Conservation (phyloP, 2,113 vertebrate species). For the Osmerus mordax region DNA sequence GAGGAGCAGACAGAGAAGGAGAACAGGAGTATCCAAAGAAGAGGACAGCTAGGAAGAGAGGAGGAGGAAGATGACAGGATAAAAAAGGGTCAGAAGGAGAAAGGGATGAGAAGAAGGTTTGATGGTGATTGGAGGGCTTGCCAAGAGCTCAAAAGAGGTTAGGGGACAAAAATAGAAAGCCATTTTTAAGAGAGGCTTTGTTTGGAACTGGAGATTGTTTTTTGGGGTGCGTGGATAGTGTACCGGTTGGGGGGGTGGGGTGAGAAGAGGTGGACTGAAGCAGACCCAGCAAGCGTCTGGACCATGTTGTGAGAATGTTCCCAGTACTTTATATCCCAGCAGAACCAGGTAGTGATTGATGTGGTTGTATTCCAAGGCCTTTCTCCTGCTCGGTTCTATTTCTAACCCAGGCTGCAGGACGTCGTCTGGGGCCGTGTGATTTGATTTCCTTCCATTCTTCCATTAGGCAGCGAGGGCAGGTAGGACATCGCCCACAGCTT, state of each 20-base stretch:
- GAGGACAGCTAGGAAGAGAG: background rate
- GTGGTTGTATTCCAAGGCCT: conserved; percentile 43
- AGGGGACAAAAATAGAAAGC: background rate
- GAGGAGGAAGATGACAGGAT: background rate
- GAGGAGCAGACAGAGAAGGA: background rate
- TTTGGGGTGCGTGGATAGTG: background rate
- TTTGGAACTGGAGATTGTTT: background rate
- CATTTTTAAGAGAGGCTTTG: background rate
- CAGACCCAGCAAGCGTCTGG: conserved; percentile 23
- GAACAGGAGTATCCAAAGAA: background rate
- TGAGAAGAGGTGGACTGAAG: conserved; percentile 22
- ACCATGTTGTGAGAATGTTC: conserved; percentile 44
- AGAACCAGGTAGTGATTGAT: conserved; percentile 58
- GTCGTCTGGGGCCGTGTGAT: conserved; percentile 46
- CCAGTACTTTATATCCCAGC: conserved; percentile 6
- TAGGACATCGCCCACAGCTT: conserved; percentile 43
- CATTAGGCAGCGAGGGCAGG: conserved; percentile 42
- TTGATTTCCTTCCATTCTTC: conserved; percentile 48
- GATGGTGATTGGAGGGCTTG: conserved; percentile 10
- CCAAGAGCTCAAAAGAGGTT: background rate
- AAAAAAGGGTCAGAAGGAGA: background rate
- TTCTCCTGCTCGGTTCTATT: conserved; percentile 40
- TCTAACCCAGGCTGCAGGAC: conserved; percentile 43
- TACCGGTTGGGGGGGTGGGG: background rate
- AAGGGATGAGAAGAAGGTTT: background rate